Evolutionary conservation across 2,888 invertebrate species (phyloP), one percentile per base, ranked within the genome.

Genomic region (Malthinus flaveolus): DNA sequence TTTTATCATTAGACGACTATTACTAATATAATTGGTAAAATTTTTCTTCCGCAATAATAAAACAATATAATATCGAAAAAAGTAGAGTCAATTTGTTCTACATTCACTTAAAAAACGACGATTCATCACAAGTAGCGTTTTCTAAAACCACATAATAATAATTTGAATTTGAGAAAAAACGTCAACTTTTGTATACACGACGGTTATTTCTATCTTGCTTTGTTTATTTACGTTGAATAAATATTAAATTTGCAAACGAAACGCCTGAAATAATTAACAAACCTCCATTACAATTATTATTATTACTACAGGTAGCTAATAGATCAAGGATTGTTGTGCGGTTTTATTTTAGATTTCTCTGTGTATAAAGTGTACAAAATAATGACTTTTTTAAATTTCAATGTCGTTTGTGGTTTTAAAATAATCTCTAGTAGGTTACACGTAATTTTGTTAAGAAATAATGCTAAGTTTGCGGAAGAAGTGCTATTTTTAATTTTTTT

Each of bases 301-400:
- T 23, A 23, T 23, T 23, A 23, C 23, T 23, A 23, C 23, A 50
- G 49, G 36, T 47, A 49, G 35, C 53, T 35, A 52, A 48, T 53
- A 46, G 54, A 49, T 48, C 56, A 56, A 60, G 52, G 60, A 59
- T 55, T 52, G 59, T 36, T 23, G 50, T 60, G 60, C 52, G 60
- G 60, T 60, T 60, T 53, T 52, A 45, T 59, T 51, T n/a, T 48
- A 56, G 56, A 56, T 60, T 60, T 60, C 60, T 56, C 35, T 42
- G 51, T 47, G 46, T 44, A 15, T 7, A 23, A 42, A 60, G 56
- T 56, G 52, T 60, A 51, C 51, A 51, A 45, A 56, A 54, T 56
- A 60, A 60, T 60, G 46, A 37, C 36, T 59, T 59, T 59, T 49
- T 42, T 49, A n/a, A 35, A 55, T 46, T 59, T 56, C 60, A 60